A percentile compares a stretch with the other conserved stretches of the same genome.
These are phyloP conservation scores for Lithophane semibrunnea DNA, from an alignment of 2,888 invertebrate genomes.

Conservation along the genomic window DNA sequence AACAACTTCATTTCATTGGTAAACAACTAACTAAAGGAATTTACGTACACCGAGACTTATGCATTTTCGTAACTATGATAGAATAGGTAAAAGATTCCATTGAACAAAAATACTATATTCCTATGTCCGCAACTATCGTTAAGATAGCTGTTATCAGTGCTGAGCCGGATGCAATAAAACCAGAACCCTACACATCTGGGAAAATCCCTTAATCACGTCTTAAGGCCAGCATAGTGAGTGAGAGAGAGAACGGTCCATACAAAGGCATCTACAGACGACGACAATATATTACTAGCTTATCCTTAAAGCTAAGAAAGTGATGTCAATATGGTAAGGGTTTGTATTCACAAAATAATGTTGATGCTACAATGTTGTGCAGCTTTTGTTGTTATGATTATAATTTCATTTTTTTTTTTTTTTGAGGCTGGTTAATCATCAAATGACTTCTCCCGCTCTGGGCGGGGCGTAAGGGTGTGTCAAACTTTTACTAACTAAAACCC, in stretches of 20 bases:
- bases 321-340: not conserved
- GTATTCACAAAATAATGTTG: not conserved
- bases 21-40: not conserved
- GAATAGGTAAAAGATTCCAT: not conserved
- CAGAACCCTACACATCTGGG: conserved; percentile 15
- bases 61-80: not conserved
- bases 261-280: not conserved
- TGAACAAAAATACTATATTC: not conserved
- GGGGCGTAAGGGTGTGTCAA: no score
- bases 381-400: not conserved
- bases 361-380: not conserved
- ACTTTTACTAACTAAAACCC: no score
- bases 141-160: conserved; percentile 40
- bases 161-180: conserved; percentile 34
- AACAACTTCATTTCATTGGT: not conserved
- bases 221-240: not conserved
- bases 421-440: no score
- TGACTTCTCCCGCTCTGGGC: no score
- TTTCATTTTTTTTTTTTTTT: no score
- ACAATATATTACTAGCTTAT: conserved; percentile 33
- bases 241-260: not conserved
- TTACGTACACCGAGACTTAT: no score
- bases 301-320: conserved; percentile 15
- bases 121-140: not conserved
- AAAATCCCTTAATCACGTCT: conserved; percentile 46